Evolutionary conservation across 1,140 invertebrate genomes (phyloP), one percentile per base, ranked within the genome.

Genomic region (Nixonia krombeini): DNA sequence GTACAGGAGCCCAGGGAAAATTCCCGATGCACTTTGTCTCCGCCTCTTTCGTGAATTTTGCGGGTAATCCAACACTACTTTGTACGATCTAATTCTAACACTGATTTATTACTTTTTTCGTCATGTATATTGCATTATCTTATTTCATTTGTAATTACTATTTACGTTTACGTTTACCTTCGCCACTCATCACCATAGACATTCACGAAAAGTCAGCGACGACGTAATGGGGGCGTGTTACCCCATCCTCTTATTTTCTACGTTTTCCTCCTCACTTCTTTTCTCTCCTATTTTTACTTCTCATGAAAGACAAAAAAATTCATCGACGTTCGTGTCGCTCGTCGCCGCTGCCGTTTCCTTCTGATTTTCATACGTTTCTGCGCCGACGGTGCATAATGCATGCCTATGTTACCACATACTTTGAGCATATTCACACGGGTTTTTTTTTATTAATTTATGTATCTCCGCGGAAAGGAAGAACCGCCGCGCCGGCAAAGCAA

Each of bases 11-110:
- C 10, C 31, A 9, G 28, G 2, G 42, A 4, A 15, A 35, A 1
- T 38, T 5, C 49, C n/a, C 13, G 9, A 44, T 53, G 38, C 40
- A 16, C 10, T 2, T 29, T n/a, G 2, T n/a, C n/a, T n/a, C n/a
- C 38, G 37, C 45, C 31, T 15, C 12, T 55, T 47, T 42, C 40
- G 16, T 42, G 13, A 16, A 9, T 50, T 55, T 56, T 37, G 44
- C 59, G 58, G 53, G 50, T 70, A 64, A 70, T 33, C 38, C 53
- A 64, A 64, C 49, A 62, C 62, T 70, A 70, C 53, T 70, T 66
- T 62, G 68, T 66, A 66, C 68, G 61, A 65, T 57, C 67, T 70
- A 70, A 37, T 55, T 66, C 68, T 70, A 70, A 70, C 68, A 70
- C 28, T 64, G 57, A 70, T 63, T 66, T 70, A 66, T 70, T 63